Evolutionary conservation across 2,797 vertebrate species (phyloP).

Genomic region (Knipowitschia caucasica): DNA sequence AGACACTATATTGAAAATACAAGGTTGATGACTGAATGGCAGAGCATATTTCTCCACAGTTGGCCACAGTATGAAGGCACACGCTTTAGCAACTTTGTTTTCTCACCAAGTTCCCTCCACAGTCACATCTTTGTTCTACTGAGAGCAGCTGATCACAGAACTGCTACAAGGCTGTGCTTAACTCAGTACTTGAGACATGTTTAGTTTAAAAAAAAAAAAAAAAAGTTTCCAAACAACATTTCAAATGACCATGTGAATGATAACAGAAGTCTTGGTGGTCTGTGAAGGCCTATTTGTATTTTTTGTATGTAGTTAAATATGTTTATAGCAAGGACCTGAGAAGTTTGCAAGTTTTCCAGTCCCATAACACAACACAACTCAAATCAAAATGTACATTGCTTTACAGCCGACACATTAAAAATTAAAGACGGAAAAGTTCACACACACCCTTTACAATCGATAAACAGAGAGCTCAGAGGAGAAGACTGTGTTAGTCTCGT

Average conservation of each 20-base stretch:
- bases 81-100: constrained; percentile 18
- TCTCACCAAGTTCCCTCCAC: constrained; percentile 37
- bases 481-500: constrained; percentile 13
- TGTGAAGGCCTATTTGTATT: too few relatives aligned
- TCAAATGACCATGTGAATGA: too few relatives aligned
- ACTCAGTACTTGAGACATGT: constrained; percentile 13
- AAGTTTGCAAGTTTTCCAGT: too few relatives aligned
- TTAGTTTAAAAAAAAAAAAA: not conserved
- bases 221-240: too few relatives aligned
- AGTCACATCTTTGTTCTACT: constrained; percentile 59
- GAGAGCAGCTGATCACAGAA: constrained; percentile 63
- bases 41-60: constrained; percentile 52
- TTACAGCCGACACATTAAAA: not conserved
- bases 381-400: not conserved
- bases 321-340: too few relatives aligned
- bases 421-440: not conserved
- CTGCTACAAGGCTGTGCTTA: constrained; percentile 36
- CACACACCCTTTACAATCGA: constrained; percentile 8
- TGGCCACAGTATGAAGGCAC: constrained; percentile 18
- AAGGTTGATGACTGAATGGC: too few relatives aligned
- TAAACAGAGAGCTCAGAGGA: constrained; percentile 11
- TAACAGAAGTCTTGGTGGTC: too few relatives aligned
- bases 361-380: not conserved
- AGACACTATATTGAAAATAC: constrained; percentile 9
- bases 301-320: too few relatives aligned